Evolutionary conservation across 2,113 vertebrate species (phyloP).

Genomic region (Oncorhynchus nerka): DNA sequence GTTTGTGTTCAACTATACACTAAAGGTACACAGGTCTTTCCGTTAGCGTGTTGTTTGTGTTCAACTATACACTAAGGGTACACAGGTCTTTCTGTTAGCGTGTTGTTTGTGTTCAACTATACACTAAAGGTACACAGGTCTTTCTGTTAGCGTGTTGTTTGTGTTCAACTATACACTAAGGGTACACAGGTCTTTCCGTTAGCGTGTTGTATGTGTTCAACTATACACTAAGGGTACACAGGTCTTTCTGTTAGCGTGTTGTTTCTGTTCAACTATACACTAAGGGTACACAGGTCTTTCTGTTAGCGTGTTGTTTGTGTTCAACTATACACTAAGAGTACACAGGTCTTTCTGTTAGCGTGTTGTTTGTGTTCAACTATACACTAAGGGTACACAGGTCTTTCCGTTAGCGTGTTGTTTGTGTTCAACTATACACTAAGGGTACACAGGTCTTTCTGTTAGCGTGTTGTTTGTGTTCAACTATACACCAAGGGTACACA

Average conservation of each 20-base stretch:
- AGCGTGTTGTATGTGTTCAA: neutral
- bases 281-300: neutral
- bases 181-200: neutral
- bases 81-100: neutral
- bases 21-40: neutral
- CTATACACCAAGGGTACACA: no score
- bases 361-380: neutral
- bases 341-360: neutral
- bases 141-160: slow-evolving; percentile 4
- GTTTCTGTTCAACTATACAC: neutral
- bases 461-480: neutral
- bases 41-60: slow-evolving; percentile 1
- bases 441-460: neutral
- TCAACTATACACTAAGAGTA: no score
- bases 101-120: neutral
- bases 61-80: no score
- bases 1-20: neutral
- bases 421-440: neutral
- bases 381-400: no score
- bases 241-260: slow-evolving; percentile 4
- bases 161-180: neutral
- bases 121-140: no score
- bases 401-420: slow-evolving; percentile 3
- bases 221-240: no score
- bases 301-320: slow-evolving; percentile 3